Evolutionary conservation across 2,888 invertebrate genomes (phyloP).

Genomic region (Coenonympha arcania): DNA sequence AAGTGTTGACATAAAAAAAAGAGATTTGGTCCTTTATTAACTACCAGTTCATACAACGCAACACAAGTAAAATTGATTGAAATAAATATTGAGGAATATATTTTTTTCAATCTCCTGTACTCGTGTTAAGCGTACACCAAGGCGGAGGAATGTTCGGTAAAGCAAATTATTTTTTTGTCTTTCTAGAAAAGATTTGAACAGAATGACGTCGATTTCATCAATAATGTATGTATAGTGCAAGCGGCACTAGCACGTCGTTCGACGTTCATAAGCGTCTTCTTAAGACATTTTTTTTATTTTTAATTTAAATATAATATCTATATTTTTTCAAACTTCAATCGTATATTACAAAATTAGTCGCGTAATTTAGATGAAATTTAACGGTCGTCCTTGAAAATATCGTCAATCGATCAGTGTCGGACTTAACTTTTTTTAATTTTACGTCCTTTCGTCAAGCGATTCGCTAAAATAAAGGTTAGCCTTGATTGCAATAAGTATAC

Average conservation of each 20-base stretch:
- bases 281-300: conserved; percentile 59
- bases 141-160: conserved; percentile 12
- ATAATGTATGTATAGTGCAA: conserved; percentile 41
- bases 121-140: neutral
- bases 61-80: conserved; percentile 21
- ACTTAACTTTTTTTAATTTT: conserved; percentile 30
- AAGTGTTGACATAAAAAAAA: neutral
- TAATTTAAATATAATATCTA: too few relatives aligned
- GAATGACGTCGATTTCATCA: conserved; percentile 50
- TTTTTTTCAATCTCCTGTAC: conserved; percentile 25
- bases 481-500: conserved; percentile 39
- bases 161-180: conserved; percentile 49
- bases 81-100: conserved; percentile 38
- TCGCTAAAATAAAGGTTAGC: conserved; percentile 46
- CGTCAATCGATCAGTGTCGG: conserved; percentile 38
- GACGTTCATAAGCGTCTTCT: conserved; percentile 49
- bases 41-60: neutral
- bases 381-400: conserved; percentile 24
- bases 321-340: conserved; percentile 33
- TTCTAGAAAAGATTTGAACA: conserved; percentile 44
- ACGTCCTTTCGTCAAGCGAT: conserved; percentile 56
- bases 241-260: conserved; percentile 44
- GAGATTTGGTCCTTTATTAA: neutral
- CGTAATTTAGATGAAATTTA: conserved; percentile 25
- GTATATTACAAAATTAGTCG: conserved; percentile 22